phyloP scores from a whole-genome alignment of 2,888 invertebrate genomes.

The Sisyra nigra region DNA sequence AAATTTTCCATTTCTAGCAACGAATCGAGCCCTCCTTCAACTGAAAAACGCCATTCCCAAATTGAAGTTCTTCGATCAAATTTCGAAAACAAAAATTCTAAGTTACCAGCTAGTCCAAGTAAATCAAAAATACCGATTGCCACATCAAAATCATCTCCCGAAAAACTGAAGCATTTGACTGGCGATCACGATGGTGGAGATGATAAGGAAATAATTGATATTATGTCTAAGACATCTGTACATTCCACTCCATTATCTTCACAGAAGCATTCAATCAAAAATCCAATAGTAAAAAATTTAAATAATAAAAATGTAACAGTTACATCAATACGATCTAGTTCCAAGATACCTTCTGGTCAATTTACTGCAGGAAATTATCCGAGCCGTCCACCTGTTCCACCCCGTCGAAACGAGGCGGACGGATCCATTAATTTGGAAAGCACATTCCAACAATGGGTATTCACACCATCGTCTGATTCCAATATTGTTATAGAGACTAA shows the following conservation, averaged over 20 bases:
- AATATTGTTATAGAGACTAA: conserved; percentile 13
- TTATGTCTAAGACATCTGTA: conserved; percentile 22
- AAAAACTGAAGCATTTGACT: conserved; percentile 18
- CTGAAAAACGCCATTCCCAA: conserved; percentile 40
- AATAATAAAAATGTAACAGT: conserved; percentile 39
- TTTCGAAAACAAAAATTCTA: conserved; percentile 30
- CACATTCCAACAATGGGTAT: conserved; percentile 28
- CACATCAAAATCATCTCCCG: conserved; percentile 25
- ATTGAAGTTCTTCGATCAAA: conserved; percentile 31
- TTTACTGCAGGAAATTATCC: conserved; percentile 17
- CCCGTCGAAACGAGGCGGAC: conserved; percentile 20
- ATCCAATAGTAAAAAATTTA: conserved; percentile 28
- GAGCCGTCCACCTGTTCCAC: conserved; percentile 30
- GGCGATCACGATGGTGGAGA: conserved; percentile 22
- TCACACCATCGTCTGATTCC: conserved; percentile 19
- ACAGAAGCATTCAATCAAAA: conserved; percentile 21
- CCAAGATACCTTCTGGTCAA: conserved; percentile 29
- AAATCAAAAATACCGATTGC: conserved; percentile 27
- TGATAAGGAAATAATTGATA: conserved; percentile 24
- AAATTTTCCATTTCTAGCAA: conserved; percentile 47
- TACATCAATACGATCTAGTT: conserved; percentile 45
- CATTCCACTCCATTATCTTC: conserved; percentile 22
- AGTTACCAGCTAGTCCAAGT: conserved; percentile 17
- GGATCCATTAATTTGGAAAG: conserved; percentile 16
- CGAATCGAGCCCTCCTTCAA: conserved; percentile 35